Conservation (phyloP, 2,797 vertebrate species). For the Molossus alvarezi region DNA sequence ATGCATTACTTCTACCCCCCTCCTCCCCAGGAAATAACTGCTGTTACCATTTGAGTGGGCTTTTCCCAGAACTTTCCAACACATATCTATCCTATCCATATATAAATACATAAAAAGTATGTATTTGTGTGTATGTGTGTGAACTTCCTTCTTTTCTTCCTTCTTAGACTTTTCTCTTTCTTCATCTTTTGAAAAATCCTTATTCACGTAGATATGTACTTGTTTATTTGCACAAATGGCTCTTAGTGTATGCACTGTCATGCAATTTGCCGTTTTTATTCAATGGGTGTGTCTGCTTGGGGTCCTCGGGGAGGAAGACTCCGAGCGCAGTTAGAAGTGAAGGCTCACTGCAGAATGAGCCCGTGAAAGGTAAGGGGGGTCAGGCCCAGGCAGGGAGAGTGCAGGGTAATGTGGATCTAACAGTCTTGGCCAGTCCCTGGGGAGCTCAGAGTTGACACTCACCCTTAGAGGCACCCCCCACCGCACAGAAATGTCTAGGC, state of each 20-base stretch:
- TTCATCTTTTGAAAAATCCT: conserved; percentile 7
- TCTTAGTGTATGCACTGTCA: neutral
- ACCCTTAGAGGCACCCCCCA: neutral
- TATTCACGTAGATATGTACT: neutral
- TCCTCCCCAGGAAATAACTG: neutral
- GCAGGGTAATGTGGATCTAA: accelerated
- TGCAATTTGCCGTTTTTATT: neutral
- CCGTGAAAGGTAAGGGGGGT: neutral
- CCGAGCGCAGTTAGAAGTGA: neutral
- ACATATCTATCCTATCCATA: neutral
- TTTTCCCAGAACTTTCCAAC: neutral
- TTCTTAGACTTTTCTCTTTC: too few species aligned
- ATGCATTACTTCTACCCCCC: neutral
- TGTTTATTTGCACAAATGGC: neutral
- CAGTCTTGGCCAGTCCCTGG: neutral
- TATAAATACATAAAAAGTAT: neutral
- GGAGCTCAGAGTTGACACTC: neutral
- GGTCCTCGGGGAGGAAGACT: neutral
- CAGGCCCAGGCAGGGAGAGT: neutral
- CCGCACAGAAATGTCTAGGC: neutral
- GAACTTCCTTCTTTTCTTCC: neutral
- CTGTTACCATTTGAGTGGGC: neutral
- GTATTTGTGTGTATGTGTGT: neutral
- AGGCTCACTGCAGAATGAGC: neutral
- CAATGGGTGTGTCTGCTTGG: neutral